Conservation (phyloP, 2,113 vertebrate genomes). For the Colinus virginianus region DNA sequence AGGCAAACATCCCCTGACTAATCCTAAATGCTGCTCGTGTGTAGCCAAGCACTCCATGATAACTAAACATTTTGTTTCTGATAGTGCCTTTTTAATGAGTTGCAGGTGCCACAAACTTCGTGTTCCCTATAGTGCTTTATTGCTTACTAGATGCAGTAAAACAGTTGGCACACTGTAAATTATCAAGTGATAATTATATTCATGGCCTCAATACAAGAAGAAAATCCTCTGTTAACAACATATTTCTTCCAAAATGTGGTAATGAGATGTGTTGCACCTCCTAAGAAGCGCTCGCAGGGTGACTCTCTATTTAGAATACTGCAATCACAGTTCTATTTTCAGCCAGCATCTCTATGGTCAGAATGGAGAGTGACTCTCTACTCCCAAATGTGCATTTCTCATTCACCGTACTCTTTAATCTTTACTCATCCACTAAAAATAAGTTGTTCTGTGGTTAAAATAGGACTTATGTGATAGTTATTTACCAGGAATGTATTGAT, state of each 20-base stretch:
- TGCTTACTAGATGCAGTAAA: constrained; percentile 73
- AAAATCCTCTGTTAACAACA: constrained; percentile 75
- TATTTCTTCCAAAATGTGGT: constrained; percentile 73
- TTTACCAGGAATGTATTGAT: background rate
- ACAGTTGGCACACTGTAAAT: constrained; percentile 76
- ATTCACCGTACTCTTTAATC: constrained; percentile 42
- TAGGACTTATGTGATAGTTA: background rate
- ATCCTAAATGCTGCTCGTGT: background rate
- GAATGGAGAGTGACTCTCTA: constrained; percentile 35
- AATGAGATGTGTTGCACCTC: constrained; percentile 72
- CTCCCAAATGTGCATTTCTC: constrained; percentile 8
- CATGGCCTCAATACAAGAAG: constrained; percentile 75
- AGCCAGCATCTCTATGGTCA: constrained; percentile 46
- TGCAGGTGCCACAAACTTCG: constrained; percentile 68
- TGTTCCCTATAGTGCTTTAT: constrained; percentile 59
- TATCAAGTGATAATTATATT: constrained; percentile 80
- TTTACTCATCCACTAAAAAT: constrained; percentile 26
- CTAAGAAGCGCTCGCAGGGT: constrained; percentile 69
- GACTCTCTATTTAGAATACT: constrained; percentile 68
- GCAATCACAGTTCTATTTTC: constrained; percentile 67
- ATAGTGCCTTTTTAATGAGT: constrained; percentile 71
- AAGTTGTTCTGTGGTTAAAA: constrained; percentile 15
- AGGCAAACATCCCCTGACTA: background rate
- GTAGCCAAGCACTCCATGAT: constrained; percentile 23
- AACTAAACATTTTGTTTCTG: constrained; percentile 38